Percentiles rank a stretch among this genome's conserved stretches.
phyloP scores from a whole-genome alignment of 2,797 vertebrate genomes.

The Bradypus variegatus region DNA sequence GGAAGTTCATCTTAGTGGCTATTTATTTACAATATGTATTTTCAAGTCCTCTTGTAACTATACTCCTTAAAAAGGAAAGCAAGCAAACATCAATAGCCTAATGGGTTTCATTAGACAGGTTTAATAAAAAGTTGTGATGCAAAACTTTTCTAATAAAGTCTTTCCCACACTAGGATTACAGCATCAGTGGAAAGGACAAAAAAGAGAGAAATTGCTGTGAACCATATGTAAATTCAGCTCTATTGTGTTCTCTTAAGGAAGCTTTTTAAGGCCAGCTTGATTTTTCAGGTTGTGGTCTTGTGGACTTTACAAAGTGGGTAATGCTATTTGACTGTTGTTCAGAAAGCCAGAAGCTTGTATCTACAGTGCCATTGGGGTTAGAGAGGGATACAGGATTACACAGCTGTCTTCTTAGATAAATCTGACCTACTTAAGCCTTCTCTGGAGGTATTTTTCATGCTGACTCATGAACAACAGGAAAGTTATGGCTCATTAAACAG shows the following conservation, averaged over 20 bases:
- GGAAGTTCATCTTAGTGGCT: not conserved
- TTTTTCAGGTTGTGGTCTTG: not conserved
- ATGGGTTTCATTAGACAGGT: not conserved
- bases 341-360: constrained; percentile 37
- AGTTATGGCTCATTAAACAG: constrained; percentile 40
- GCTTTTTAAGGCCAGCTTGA: not conserved
- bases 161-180: not conserved
- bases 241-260: not conserved
- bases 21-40: not conserved
- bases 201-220: not conserved
- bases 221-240: not conserved
- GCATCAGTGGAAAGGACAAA: not conserved
- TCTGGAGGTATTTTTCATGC: constrained; percentile 46
- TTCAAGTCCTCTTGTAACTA: not conserved
- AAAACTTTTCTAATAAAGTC: constrained; percentile 23
- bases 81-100: not conserved
- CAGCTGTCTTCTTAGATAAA: constrained; percentile 63
- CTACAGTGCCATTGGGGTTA: not conserved
- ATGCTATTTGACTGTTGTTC: constrained; percentile 37
- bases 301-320: constrained; percentile 12
- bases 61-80: not conserved
- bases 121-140: constrained; percentile 14
- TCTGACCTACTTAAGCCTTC: constrained; percentile 51
- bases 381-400: not conserved
- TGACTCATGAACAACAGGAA: constrained; percentile 56